These are phyloP conservation scores for Trachelus iudaicus DNA, from an alignment of 2,888 invertebrate genomes.

Conservation along the genomic window DNA sequence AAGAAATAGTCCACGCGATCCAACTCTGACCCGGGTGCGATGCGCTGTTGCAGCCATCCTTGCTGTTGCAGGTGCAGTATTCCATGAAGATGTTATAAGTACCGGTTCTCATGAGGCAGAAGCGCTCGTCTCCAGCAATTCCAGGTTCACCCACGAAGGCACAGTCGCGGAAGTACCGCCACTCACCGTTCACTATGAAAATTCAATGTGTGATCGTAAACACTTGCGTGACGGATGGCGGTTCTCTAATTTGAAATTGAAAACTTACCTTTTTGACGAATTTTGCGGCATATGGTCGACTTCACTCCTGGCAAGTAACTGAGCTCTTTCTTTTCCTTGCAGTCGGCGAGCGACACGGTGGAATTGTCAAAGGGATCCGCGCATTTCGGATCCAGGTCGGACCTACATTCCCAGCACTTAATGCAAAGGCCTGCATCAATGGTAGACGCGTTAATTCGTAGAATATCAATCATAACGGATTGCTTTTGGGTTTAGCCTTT, in stretches of 20 bases:
- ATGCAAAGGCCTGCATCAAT: conserved; percentile 71
- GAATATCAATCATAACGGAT: conserved; percentile 52
- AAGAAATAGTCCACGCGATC: not conserved
- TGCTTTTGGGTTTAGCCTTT: not conserved
- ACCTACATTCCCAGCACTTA: conserved; percentile 93
- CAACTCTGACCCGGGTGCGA: conserved; percentile 33
- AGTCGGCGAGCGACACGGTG: conserved; percentile 87
- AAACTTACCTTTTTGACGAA: conserved; percentile 83
- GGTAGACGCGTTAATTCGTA: not conserved
- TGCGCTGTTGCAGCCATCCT: conserved; percentile 89
- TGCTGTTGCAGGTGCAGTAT: conserved; percentile 92
- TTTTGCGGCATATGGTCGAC: conserved; percentile 91
- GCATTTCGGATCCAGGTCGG: conserved; percentile 89
- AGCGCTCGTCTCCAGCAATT: conserved; percentile 88
- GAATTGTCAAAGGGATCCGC: conserved; percentile 92
- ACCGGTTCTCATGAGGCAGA: conserved; percentile 90
- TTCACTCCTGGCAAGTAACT: conserved; percentile 76
- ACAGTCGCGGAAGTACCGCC: conserved; percentile 89
- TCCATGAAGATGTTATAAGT: conserved; percentile 95
- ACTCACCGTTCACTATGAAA: conserved; percentile 82
- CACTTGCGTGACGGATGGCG: not conserved
- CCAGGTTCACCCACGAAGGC: conserved; percentile 93
- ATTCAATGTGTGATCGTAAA: conserved; percentile 5
- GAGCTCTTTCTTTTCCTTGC: conserved; percentile 72
- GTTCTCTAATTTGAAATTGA: not conserved